phyloP scores from a whole-genome alignment of 2,113 vertebrate species.

The Oryzias javanicus region DNA sequence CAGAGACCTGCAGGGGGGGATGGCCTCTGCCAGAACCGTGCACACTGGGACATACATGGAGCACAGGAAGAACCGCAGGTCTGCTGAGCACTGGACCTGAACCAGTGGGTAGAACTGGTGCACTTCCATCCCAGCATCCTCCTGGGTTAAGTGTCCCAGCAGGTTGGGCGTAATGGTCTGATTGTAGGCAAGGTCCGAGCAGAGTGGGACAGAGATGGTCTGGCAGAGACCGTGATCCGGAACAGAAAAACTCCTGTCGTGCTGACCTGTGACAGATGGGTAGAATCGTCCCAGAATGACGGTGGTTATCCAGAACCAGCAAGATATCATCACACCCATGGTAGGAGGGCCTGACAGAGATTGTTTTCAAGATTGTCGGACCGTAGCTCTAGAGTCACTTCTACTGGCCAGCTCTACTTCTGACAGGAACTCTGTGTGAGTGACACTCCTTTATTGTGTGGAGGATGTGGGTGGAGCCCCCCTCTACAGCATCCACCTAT shows the following conservation, averaged over 20 bases:
- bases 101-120: slow-evolving; percentile 79
- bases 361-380: too few species aligned
- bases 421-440: too few species aligned
- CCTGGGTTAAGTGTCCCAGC: slow-evolving; percentile 85
- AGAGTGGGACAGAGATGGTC: slow-evolving; percentile 51
- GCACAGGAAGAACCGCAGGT: slow-evolving; percentile 72
- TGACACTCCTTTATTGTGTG: too few species aligned
- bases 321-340: slow-evolving; percentile 45
- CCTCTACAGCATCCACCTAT: too few species aligned
- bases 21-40: slow-evolving; percentile 85
- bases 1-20: slow-evolving; percentile 84
- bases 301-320: slow-evolving; percentile 5
- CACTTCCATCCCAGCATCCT: slow-evolving; percentile 87
- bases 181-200: slow-evolving; percentile 84
- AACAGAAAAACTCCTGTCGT: slow-evolving; percentile 80
- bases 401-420: too few species aligned
- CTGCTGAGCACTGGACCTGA: slow-evolving; percentile 36
- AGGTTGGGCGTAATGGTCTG: slow-evolving; percentile 90
- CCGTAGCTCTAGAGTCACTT: too few species aligned
- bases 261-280: slow-evolving; percentile 57
- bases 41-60: slow-evolving; percentile 89
- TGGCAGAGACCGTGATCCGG: slow-evolving; percentile 81
- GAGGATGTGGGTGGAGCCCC: too few species aligned
- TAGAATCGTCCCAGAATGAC: slow-evolving; percentile 37
- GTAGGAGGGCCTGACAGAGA: neutral